Conservation (phyloP, 2,797 vertebrate species). For the Chromis chromis region DNA sequence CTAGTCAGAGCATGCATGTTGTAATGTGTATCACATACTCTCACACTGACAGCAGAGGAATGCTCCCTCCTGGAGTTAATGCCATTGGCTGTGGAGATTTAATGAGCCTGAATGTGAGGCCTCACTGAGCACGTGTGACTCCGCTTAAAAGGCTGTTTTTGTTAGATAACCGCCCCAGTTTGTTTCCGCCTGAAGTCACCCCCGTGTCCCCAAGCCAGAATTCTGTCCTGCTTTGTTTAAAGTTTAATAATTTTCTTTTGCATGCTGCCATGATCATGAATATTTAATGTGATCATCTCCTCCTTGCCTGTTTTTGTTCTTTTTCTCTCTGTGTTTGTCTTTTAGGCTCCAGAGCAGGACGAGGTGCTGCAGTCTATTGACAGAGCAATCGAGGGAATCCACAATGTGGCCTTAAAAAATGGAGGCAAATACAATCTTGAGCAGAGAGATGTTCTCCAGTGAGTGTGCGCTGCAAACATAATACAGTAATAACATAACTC, state of each 20-base stretch:
- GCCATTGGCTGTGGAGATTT: slow-evolving; percentile 35
- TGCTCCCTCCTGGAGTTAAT: slow-evolving; percentile 38
- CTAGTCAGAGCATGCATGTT: slow-evolving; percentile 69
- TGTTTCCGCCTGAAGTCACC: slow-evolving; percentile 54
- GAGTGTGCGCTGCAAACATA: slow-evolving; percentile 72
- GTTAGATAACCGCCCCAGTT: slow-evolving; percentile 74
- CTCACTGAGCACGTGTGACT: slow-evolving; percentile 31
- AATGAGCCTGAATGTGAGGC: slow-evolving; percentile 52
- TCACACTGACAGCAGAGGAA: slow-evolving; percentile 42
- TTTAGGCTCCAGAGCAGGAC: slow-evolving; percentile 91
- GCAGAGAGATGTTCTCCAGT: slow-evolving; percentile 97
- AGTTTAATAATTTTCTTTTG: slow-evolving; percentile 56
- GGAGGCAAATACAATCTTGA: slow-evolving; percentile 98
- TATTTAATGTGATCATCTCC: slow-evolving; percentile 51
- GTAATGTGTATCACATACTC: slow-evolving; percentile 36
- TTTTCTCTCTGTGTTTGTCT: not conserved
- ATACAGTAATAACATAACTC: not conserved
- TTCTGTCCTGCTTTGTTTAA: slow-evolving; percentile 51
- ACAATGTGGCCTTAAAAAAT: slow-evolving; percentile 96
- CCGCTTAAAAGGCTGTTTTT: slow-evolving; percentile 50
- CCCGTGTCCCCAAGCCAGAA: slow-evolving; percentile 46
- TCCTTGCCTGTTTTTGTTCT: not conserved
- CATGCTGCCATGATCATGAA: slow-evolving; percentile 54
- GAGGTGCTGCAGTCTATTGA: slow-evolving; percentile 97
- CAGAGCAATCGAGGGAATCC: slow-evolving; percentile 96